These are phyloP conservation scores for Drosophila histrio DNA, from an alignment of 2,888 invertebrate species.

Conservation along the genomic window DNA sequence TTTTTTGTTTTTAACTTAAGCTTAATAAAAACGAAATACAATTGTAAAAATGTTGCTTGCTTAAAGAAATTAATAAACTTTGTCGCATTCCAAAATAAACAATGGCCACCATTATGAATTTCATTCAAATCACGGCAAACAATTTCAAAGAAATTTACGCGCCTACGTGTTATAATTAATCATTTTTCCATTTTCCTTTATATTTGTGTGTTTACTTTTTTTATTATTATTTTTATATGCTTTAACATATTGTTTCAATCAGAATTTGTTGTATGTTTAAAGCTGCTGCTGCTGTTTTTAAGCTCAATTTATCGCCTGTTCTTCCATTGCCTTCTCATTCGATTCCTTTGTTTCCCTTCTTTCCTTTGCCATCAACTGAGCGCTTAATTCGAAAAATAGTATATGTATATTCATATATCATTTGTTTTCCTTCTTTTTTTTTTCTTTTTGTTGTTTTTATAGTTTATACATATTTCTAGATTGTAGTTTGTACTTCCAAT, in stretches of 20 bases:
- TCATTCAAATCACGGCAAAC: slow-evolving; percentile 82
- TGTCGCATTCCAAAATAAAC: slow-evolving; percentile 72
- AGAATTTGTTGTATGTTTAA: slow-evolving; percentile 20
- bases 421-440: slow-evolving; percentile 9
- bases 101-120: slow-evolving; percentile 84
- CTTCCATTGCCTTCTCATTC: slow-evolving; percentile 4
- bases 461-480: slow-evolving; percentile 77
- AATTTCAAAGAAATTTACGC: slow-evolving; percentile 76
- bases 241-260: slow-evolving; percentile 3
- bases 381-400: slow-evolving; percentile 51
- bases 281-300: slow-evolving; percentile 60
- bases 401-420: slow-evolving; percentile 37
- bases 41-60: slow-evolving; percentile 73
- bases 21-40: slow-evolving; percentile 78
- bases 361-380: slow-evolving; percentile 30
- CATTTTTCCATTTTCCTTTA: slow-evolving; percentile 18
- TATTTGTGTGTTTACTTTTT: slow-evolving; percentile 4
- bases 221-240: slow-evolving; percentile 27
- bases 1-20: slow-evolving; percentile 60
- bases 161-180: slow-evolving; percentile 40
- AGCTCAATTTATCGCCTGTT: slow-evolving; percentile 56
- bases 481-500: slow-evolving; percentile 80
- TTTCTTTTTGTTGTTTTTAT: slow-evolving; percentile 30
- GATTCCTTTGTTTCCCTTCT: slow-evolving; percentile 8
- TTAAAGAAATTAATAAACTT: slow-evolving; percentile 60